These are phyloP conservation scores for Diaphora mendica DNA, from an alignment of 2,888 invertebrate genomes.

Conservation along the genomic window DNA sequence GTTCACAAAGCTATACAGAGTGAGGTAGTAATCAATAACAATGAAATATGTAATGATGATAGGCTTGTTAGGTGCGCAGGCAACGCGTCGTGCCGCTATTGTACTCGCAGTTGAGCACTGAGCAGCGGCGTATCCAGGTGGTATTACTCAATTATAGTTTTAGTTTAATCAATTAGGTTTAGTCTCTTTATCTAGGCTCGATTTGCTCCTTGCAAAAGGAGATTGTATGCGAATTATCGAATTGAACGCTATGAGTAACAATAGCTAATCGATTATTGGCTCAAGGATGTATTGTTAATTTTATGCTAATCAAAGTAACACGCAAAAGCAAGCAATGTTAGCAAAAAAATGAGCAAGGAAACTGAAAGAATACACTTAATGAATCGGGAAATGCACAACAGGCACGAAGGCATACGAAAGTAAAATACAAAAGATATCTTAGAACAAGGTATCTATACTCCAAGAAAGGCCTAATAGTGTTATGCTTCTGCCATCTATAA, in stretches of 20 bases:
- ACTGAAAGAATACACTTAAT: background rate
- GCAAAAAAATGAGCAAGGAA: background rate
- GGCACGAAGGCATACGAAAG: too few species aligned
- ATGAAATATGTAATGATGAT: conserved; percentile 8
- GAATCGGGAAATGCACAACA: background rate
- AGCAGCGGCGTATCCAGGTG: background rate
- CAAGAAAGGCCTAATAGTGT: background rate
- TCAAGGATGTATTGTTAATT: conserved; percentile 21
- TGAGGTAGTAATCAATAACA: conserved; percentile 4
- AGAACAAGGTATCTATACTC: background rate
- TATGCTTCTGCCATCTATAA: background rate
- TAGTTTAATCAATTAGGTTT: too few species aligned
- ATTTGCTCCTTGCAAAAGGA: too few species aligned
- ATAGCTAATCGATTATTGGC: conserved; percentile 15
- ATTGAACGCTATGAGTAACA: conserved; percentile 7
- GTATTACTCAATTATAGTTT: background rate
- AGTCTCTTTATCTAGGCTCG: background rate
- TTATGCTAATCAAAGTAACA: conserved; percentile 9
- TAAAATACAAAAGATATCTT: too few species aligned
- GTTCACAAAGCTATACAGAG: background rate
- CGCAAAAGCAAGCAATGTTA: background rate
- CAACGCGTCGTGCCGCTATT: conserved; percentile 1
- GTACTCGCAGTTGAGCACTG: background rate
- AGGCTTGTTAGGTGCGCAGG: conserved; percentile 2
- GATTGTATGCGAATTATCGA: conserved; percentile 20